phyloP scores from a whole-genome alignment of 2,113 vertebrate species.

The Elanus axillaris region DNA sequence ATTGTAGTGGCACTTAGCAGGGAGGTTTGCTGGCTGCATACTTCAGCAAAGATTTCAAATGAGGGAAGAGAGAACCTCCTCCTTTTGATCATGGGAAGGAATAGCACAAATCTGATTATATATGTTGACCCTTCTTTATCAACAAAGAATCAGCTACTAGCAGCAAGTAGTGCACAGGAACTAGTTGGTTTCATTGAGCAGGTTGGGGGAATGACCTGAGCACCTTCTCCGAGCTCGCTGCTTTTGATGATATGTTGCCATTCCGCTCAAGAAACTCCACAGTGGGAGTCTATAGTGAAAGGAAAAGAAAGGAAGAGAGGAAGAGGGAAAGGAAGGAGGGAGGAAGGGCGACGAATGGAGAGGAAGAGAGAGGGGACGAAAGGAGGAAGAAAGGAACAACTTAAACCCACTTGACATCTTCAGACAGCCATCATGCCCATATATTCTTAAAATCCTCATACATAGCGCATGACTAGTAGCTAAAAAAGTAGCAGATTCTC shows the following conservation, averaged over 20 bases:
- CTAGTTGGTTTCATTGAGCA: neutral
- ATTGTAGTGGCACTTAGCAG: neutral
- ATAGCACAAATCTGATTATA: conserved; percentile 66
- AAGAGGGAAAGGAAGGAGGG: neutral
- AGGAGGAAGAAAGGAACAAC: neutral
- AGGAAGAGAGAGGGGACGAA: neutral
- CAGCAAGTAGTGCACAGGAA: conserved; percentile 45
- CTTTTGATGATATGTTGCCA: neutral
- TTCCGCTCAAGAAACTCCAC: neutral
- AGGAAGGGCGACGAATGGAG: neutral
- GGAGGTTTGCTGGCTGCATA: conserved; percentile 51
- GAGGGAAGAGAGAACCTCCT: conserved; percentile 7
- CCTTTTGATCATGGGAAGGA: conserved; percentile 57
- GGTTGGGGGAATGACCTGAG: neutral
- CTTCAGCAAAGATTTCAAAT: conserved; percentile 60
- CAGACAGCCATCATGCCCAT: neutral
- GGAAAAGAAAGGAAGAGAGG: neutral
- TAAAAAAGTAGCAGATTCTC: neutral
- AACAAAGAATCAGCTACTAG: conserved; percentile 56
- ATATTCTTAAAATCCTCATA: neutral
- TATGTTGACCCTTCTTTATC: conserved; percentile 63
- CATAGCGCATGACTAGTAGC: neutral
- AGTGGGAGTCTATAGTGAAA: neutral
- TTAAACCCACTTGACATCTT: neutral
- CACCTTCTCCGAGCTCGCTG: neutral